These are phyloP conservation scores for Bagarius yarrelli DNA, from an alignment of 2,113 vertebrate genomes.

Conservation along the genomic window DNA sequence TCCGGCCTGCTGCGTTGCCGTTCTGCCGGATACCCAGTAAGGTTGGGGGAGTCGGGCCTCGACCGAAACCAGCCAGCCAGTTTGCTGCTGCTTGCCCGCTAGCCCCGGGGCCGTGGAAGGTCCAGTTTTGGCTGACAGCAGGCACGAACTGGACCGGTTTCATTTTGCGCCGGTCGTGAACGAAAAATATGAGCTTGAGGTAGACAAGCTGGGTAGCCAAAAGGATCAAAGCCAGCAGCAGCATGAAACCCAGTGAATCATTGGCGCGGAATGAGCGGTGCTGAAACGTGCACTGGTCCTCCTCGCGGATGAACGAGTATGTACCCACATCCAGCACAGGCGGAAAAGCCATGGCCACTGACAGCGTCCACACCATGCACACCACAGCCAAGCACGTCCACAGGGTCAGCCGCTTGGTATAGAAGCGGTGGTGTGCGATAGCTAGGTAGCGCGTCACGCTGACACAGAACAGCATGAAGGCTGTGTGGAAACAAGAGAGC, in stretches of 20 bases:
- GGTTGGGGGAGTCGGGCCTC: conserved; percentile 97
- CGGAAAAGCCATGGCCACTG: conserved; percentile 98
- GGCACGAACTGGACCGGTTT: conserved; percentile 99
- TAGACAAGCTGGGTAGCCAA: conserved; percentile 99
- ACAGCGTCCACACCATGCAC: conserved; percentile 99
- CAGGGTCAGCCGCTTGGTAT: conserved; percentile 97
- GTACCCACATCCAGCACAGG: conserved; percentile 98
- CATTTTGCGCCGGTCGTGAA: conserved; percentile 99
- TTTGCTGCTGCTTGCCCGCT: conserved; percentile 98
- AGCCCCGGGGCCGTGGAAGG: conserved; percentile 96
- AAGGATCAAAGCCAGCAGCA: conserved; percentile 97
- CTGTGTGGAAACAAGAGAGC: conserved; percentile 97
- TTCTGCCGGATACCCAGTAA: conserved; percentile 97
- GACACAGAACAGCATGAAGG: conserved; percentile 98
- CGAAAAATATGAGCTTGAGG: conserved; percentile 99
- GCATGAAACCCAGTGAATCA: conserved; percentile 99
- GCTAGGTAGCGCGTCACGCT: conserved; percentile 98
- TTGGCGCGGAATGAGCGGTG: conserved; percentile 98
- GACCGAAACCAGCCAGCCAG: conserved; percentile 97
- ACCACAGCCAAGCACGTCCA: conserved; percentile 98
- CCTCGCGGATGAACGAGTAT: conserved; percentile 96
- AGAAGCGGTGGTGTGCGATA: conserved; percentile 98
- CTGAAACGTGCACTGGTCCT: conserved; percentile 99
- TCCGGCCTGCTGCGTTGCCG: conserved; percentile 90
- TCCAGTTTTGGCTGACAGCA: conserved; percentile 99